Percentiles rank a stretch among this genome's conserved stretches.
Evolutionary conservation across 2,888 invertebrate genomes (phyloP).

Genomic region (Metacarcinus magister): DNA sequence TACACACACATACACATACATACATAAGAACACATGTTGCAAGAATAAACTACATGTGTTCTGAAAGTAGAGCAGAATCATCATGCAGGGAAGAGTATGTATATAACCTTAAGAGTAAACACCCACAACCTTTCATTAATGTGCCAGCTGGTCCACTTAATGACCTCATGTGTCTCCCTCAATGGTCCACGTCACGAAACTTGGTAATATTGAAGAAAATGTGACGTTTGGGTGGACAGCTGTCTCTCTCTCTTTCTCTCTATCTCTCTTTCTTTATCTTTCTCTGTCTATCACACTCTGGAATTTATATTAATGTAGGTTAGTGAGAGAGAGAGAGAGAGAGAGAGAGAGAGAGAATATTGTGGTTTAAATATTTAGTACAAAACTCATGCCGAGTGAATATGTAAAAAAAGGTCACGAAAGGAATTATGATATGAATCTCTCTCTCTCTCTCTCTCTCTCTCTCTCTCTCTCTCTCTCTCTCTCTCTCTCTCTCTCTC

Average conservation of each 20-base stretch:
- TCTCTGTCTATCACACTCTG: too few species aligned
- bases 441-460: too few species aligned
- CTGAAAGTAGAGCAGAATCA: background rate
- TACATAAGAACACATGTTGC: too few species aligned
- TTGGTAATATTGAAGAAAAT: background rate
- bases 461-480: background rate
- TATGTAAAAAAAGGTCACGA: too few species aligned
- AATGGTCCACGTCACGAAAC: background rate
- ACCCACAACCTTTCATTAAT: background rate
- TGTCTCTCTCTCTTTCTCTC: too few species aligned
- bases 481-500: constrained; percentile 60
- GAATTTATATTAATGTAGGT: background rate
- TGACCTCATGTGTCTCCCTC: background rate
- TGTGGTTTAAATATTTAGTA: background rate
- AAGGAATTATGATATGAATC: background rate
- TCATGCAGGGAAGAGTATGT: background rate
- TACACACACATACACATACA: background rate
- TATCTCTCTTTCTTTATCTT: too few species aligned
- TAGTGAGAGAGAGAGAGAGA: constrained; percentile 38
- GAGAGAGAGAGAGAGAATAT: constrained; percentile 33
- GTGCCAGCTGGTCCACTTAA: background rate
- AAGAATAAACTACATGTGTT: background rate
- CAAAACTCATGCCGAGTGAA: too few species aligned
- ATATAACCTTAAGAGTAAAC: background rate
- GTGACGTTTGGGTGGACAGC: too few species aligned